Evolutionary conservation across 1,140 invertebrate species (phyloP), one percentile per base, ranked within the genome.

Genomic region (Leptonema lineaticorne): DNA sequence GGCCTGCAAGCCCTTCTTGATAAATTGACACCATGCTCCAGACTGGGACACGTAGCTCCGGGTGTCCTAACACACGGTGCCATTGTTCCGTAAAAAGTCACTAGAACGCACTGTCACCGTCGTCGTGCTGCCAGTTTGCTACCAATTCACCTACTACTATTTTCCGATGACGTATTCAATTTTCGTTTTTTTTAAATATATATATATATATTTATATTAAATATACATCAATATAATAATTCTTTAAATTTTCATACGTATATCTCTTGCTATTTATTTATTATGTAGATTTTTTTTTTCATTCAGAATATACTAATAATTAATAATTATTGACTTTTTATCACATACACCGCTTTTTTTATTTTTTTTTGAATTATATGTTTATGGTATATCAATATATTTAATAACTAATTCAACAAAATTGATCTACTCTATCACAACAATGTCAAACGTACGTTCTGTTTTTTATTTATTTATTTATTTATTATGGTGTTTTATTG

Each of bases 21-120:
- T 59, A 85, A 74, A 73, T 85, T 84, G 56, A 85, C 84, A 63
- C 83, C 79, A 75, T 85, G 83, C 75, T 81, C 78, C 62, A 86
- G 76, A 48, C 67, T 72, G 30, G 82, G 83, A 79, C 83, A 81
- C 82, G 84, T 84, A 68, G 71, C 72, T 74, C 74, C 74, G 57
- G 67, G 73, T 33, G 9, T 29, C 14, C 74, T 74, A 73, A 73
- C 71, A 66, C 69, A 74, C 64, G 64, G 67, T 74, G 73, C 73
- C 74, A 74, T 72, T 68, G 68, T 72, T 60, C 45, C 58, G 67
- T 48, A 14, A 18, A 22, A 2, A 24, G 24, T 24, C 24, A 41
- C n/a, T 68, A 67, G 53, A 72, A 71, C 69, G 73, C 71, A 75
- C 72, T 70, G 74, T 78, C 75, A 74, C 75, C 74, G 74, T 73